Evolutionary conservation across 2,797 vertebrate species (phyloP), one percentile per base, ranked within the genome.

Genomic region (Delichon dasypus): DNA sequence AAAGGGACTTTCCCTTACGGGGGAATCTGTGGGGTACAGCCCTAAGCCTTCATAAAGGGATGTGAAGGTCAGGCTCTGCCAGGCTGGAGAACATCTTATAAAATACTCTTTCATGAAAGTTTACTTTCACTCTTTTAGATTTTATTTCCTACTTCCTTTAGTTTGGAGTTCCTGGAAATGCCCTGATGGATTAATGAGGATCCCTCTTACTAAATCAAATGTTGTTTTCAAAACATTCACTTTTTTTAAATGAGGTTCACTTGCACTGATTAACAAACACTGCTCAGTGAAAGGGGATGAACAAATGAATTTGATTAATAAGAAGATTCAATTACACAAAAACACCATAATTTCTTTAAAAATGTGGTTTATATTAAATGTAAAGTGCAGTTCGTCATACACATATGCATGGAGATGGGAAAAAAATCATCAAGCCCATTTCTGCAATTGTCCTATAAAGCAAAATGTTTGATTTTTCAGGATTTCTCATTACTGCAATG

Each of bases 381-480:
- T 21, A 51, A 48, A 73, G 45, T 86, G 57, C 10, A n/a, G 44
- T 51, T 77, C 32, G 15, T 84, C 50, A 47, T 53, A 26, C 6
- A n/a, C 94, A 38, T 73, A 45, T 72, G 75, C 34, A 51, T 45
- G 47, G 50, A 84, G 80, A 80, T 36, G 14, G 65, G 62, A 57
- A 64, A 89, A 87, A 90, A 89, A 81, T 70, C 23, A 34, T 87
- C 75, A 53, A 72, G 27, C 18, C n/a, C 32, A 6, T 40, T 89
- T 93, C 51, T 74, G 34, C n/a, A 84, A 27, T 50, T 64, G 47
- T 18, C 25, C n/a, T 50, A 16, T 18, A 60, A 86, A 89, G 57
- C 32, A 82, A 96, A 94, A 87, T 27, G 40, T 45, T 93, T 84
- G 62, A 72, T 70, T 95, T 88, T 93, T 76, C 30, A 66, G 57